Evolutionary conservation across 2,888 invertebrate species (phyloP), one percentile per base, ranked within the genome.

Genomic region (Mythimna ferrago): DNA sequence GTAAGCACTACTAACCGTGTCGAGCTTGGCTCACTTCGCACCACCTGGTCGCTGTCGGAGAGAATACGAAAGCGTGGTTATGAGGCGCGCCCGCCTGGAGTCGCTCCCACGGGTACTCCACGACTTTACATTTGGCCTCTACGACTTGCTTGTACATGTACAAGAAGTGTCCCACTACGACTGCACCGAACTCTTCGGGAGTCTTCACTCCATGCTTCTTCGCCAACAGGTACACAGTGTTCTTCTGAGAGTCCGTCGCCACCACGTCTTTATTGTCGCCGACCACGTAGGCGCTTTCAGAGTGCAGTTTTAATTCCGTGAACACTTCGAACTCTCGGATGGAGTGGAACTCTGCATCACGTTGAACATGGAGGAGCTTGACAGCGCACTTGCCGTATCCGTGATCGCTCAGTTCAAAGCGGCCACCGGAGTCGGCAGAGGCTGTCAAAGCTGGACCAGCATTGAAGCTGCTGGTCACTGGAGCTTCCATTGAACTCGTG

Each of bases 161-260:
- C 66, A 98, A 94, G 88, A 98, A 98, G 91, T 98, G 98, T 73
- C 97, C 97, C 87, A 97, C 97, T 26, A 98, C 96, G n/a, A 98
- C 93, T 32, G 98, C 94, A 1, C 97, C 98, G 90, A 98, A 98
- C 87, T 97, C 97, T 91, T 98, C 98, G 0, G 98, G 98, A 41
- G 97, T 97, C 85, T 97, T 97, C 48, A 98, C 97, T 65, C 98
- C 98, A 89, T 97, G 96, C 87, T 98, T 98, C 89, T 98, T 98
- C 10, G 98, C 98, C 83, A 98, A 91, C 56, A 98, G 92, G 89
- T 98, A 98, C 54, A 98, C 97, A 1, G 98, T 98, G 89, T 98
- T 98, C 93, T 98, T 98, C 91, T 98, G 98, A 0, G 98, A 97
- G 89, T 98, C 98, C 0, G 98, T 98, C 16, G 98, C 98, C 26